Evolutionary conservation across 2,797 vertebrate genomes (phyloP).

Genomic region (Triplophysa bombifrons): DNA sequence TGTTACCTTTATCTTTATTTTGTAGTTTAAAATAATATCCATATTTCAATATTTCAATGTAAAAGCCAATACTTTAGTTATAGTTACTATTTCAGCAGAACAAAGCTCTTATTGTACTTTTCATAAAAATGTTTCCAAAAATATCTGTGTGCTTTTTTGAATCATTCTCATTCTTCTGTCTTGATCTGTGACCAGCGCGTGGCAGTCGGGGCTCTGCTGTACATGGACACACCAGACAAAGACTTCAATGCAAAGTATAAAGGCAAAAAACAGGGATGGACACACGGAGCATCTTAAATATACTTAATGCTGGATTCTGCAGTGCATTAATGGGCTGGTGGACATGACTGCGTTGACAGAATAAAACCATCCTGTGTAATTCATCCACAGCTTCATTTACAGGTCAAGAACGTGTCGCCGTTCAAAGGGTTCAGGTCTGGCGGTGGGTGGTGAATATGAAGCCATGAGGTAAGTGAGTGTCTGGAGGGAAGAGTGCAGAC

Average conservation of each 20-base stretch:
- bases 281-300: constrained; percentile 13
- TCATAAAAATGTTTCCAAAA: constrained; percentile 17
- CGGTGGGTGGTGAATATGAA: constrained; percentile 12
- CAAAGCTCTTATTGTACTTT: constrained; percentile 23
- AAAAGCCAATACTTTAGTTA: not conserved
- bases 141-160: constrained; percentile 48
- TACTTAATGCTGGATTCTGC: constrained; percentile 23
- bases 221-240: constrained; percentile 37
- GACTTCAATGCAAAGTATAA: constrained; percentile 47
- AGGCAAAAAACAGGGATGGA: constrained; percentile 37
- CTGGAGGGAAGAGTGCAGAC: constrained; percentile 54
- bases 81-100: not conserved
- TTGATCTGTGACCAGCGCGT: constrained; percentile 15
- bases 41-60: not conserved
- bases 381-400: constrained; percentile 15
- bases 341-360: constrained; percentile 10
- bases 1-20: not conserved
- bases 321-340: constrained; percentile 28
- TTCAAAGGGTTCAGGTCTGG: constrained; percentile 24
- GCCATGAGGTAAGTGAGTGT: constrained; percentile 23
- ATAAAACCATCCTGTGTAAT: not conserved
- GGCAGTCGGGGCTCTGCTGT: constrained; percentile 36
- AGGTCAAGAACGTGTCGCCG: not conserved
- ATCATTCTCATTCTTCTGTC: constrained; percentile 2
- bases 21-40: constrained; percentile 12